Base-by-base conservation (phyloP, 2,113 vertebrate genomes). In the Microtus pennsylvanicus region DNA sequence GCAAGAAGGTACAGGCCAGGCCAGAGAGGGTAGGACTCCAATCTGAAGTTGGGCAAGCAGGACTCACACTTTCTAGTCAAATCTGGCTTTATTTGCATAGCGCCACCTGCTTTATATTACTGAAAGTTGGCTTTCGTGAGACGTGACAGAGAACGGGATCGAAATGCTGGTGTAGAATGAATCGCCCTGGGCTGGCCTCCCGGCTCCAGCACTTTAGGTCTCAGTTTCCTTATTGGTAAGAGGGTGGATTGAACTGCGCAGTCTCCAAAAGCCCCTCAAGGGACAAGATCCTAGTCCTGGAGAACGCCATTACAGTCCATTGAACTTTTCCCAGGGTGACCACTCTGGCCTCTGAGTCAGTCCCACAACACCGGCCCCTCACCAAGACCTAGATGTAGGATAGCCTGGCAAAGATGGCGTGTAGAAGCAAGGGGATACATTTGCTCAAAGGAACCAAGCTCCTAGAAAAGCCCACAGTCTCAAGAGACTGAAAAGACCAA, bases 31-130 rank as follows among this genome's bases (percentile, higher is more conserved):
- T 30, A 30, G 22, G 67, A 30, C 61, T 95, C 50, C 30, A 70
- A 10, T 91, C 7, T 96, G 63, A 90, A 45, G 16, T 55, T 85
- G 69, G 63, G 86, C 28, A 88, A 86, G 55, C 33, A 89, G 45
- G 72, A 72, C 35, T 86, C 72, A 91, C 65, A 88, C n/a, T 91
- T 86, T 50, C 42, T 70, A 93, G 83, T 80, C 70, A 95, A 90
- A 69, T 89, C 35, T 72, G 77, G 83, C 72, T 90, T 92, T 86
- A 74, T 80, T 55, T 24, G 52, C 63, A 55, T 58, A 85, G 17
- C 19, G 8, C 52, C 0, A 13, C 55, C 26, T 87, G 63, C 45
- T 28, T 80, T 28, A 26, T 22, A 72, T n/a, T 91, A 80, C 16
- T 76, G 33, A 47, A 65, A 92, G 58, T 63, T n/a, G 38, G 58